Evolutionary conservation across 2,888 invertebrate genomes (phyloP).

Genomic region (Agrenia bidenticulata): DNA sequence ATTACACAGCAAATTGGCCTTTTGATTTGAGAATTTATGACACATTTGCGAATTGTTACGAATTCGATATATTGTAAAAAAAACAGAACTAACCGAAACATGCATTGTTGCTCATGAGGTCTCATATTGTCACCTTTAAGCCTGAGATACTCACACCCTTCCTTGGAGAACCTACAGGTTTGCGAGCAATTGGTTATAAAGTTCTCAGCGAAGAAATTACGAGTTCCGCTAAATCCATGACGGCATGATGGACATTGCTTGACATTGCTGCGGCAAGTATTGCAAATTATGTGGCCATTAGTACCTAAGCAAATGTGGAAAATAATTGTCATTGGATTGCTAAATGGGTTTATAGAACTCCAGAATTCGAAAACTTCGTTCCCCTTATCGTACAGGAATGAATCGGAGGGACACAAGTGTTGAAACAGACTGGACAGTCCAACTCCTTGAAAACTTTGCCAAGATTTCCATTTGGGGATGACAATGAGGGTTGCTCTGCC

Average conservation of each 20-base stretch:
- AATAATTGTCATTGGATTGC: background rate
- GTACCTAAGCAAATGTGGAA: slow-evolving; percentile 6
- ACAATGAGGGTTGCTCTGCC: too few relatives aligned
- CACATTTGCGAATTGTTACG: background rate
- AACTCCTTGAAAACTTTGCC: slow-evolving; percentile 47
- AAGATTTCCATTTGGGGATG: slow-evolving; percentile 20
- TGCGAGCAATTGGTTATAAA: slow-evolving; percentile 46
- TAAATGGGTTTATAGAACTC: background rate
- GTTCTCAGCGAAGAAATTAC: slow-evolving; percentile 49
- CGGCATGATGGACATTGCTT: slow-evolving; percentile 41
- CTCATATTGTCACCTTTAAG: slow-evolving; percentile 49
- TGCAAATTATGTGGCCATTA: slow-evolving; percentile 50
- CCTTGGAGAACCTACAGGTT: slow-evolving; percentile 29
- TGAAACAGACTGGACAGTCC: slow-evolving; percentile 50
- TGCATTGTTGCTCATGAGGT: slow-evolving; percentile 46
- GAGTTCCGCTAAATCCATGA: slow-evolving; percentile 36
- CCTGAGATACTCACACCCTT: slow-evolving; percentile 47
- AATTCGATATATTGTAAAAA: background rate
- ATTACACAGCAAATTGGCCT: slow-evolving; percentile 45
- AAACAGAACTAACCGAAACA: slow-evolving; percentile 27
- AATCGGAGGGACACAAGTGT: slow-evolving; percentile 46
- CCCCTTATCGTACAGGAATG: slow-evolving; percentile 28
- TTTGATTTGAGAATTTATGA: background rate
- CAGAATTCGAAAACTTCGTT: background rate
- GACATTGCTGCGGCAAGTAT: slow-evolving; percentile 35